Evolutionary conservation across 2,888 invertebrate genomes (phyloP).

Genomic region (Parasteatoda lunata): DNA sequence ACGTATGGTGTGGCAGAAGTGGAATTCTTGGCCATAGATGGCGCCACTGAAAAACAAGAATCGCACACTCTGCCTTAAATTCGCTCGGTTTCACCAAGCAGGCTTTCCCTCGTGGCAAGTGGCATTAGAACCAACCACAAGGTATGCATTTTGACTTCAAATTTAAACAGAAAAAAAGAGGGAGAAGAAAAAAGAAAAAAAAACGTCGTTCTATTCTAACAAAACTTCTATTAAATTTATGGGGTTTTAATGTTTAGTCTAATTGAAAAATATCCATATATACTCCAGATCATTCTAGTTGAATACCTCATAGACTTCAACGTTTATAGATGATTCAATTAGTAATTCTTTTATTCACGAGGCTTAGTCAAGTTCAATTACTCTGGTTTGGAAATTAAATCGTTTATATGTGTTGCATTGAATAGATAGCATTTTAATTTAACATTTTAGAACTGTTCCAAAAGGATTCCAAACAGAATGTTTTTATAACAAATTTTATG

Average conservation of each 20-base stretch:
- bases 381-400: constrained; percentile 48
- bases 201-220: constrained; percentile 9
- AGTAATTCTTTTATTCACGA: constrained; percentile 60
- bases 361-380: constrained; percentile 65
- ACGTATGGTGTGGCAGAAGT: too few species aligned
- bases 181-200: not conserved
- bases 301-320: constrained; percentile 55
- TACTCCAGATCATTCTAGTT: constrained; percentile 27
- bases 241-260: constrained; percentile 39
- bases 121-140: too few species aligned
- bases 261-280: constrained; percentile 61
- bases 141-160: constrained; percentile 28
- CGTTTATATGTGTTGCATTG: not conserved
- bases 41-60: too few species aligned
- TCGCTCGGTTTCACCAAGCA: too few species aligned
- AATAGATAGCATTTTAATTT: not conserved
- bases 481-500: too few species aligned
- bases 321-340: constrained; percentile 61
- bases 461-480: too few species aligned
- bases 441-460: not conserved
- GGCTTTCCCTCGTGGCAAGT: too few species aligned
- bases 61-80: too few species aligned
- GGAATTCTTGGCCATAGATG: too few species aligned
- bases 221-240: constrained; percentile 62
- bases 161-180: constrained; percentile 38